Evolutionary conservation across 2,113 vertebrate species (phyloP), one percentile per base, ranked within the genome.

Genomic region (Macroglossus sobrinus): DNA sequence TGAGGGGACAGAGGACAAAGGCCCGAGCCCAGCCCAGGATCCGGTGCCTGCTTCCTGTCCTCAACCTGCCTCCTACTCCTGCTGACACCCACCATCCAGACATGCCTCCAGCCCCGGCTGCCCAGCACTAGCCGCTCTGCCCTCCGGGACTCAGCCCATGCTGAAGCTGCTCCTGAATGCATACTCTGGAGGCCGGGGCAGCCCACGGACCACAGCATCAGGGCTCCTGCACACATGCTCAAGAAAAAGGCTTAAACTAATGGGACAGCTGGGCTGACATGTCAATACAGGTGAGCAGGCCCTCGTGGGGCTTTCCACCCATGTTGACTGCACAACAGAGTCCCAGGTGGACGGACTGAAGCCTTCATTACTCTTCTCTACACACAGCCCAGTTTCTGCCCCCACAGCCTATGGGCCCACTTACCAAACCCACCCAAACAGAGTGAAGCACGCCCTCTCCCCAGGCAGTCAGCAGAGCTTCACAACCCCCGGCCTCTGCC

Each of bases 261-360:
- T 4, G 3, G 35, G 35, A 59, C 97, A 96, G 96, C 97, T 97
- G 97, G 57, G 96, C 94, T 97, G 97, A 97, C 85, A 97, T 97
- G 88, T 97, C 97, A 97, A 97, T 95, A 98, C 97, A 98, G 97
- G 97, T 98, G 97, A 94, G 76, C 78, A 43, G 47, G 66, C 75
- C 72, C 18, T 3, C 0, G 47, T 1, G 0, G 50, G 30, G 80
- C 30, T 71, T 61, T 78, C 76, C 26, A 10, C 26, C 24, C 1
- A 0, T 97, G 96, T 94, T 98, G 96, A 95, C 91, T 35, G 45
- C 61, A 97, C 81, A 96, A 97, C 85, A 97, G 63, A 91, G 68
- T 45, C 45, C 69, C 97, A 96, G 92, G 71, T 93, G 92, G 86
- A 91, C 1, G 3, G 57, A 89, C 79, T 33, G 28, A 7, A 40